Conservation (phyloP, 2,797 vertebrate species). For the Coreius guichenoti region DNA sequence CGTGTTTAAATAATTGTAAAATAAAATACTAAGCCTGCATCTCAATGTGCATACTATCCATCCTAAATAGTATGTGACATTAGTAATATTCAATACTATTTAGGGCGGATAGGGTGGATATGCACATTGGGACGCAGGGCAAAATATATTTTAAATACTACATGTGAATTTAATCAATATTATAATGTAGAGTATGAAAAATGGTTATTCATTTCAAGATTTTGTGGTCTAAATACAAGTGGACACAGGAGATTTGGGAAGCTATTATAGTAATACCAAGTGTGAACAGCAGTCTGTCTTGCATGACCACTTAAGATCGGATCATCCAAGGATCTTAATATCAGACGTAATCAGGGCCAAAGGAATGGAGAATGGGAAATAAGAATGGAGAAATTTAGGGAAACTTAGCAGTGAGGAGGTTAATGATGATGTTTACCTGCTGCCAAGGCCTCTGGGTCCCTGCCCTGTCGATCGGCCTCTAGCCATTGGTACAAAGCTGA, state of each 20-base stretch:
- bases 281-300: neutral
- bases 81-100: no score
- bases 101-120: no score
- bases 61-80: no score
- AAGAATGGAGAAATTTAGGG: neutral
- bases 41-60: no score
- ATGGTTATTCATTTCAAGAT: neutral
- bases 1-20: neutral
- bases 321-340: neutral
- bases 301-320: neutral
- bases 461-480: conserved; percentile 91
- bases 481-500: conserved; percentile 95
- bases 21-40: neutral
- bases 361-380: neutral
- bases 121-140: no score
- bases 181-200: neutral
- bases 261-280: neutral
- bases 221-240: neutral
- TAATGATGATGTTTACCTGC: conserved; percentile 85
- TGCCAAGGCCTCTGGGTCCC: conserved; percentile 83
- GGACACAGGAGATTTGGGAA: neutral
- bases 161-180: neutral
- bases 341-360: neutral
- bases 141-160: no score
- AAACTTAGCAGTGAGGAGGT: conserved; percentile 9